Evolutionary conservation across 1,140 invertebrate species (phyloP).

Genomic region (Saccostrea cuccullata): DNA sequence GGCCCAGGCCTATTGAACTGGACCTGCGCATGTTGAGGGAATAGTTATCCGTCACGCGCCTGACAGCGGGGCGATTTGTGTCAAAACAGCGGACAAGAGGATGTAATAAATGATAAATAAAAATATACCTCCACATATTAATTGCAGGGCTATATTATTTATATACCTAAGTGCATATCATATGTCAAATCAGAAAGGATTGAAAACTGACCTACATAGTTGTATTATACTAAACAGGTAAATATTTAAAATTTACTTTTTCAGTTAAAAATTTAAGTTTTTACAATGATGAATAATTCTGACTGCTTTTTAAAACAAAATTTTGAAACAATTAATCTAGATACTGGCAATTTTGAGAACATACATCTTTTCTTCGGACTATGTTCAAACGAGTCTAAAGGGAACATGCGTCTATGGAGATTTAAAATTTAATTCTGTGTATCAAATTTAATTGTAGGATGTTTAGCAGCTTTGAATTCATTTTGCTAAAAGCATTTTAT

Average conservation of each 20-base stretch:
- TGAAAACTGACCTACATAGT: not conserved
- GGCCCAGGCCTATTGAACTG: not conserved
- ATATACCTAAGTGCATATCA: slow-evolving; percentile 4
- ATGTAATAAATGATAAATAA: not conserved
- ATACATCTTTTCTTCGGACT: not conserved
- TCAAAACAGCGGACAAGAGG: not conserved
- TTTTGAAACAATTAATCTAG: not conserved
- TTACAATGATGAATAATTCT: not conserved
- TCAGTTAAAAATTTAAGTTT: not conserved
- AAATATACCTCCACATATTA: not conserved
- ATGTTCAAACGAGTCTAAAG: too few relatives aligned
- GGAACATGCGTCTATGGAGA: too few relatives aligned
- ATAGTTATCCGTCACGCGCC: not conserved
- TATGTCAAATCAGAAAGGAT: not conserved
- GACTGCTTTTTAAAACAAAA: not conserved
- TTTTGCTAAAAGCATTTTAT: too few relatives aligned
- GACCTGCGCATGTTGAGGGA: not conserved
- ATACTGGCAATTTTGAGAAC: not conserved
- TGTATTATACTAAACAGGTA: not conserved
- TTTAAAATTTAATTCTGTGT: too few relatives aligned
- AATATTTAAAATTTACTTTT: not conserved
- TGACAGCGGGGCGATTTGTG: not conserved
- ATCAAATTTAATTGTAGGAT: too few relatives aligned
- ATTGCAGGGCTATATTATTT: not conserved
- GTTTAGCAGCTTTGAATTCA: too few relatives aligned